These are phyloP conservation scores for Cynopterus brachyotis DNA, from an alignment of 2,113 vertebrate genomes.

Conservation along the genomic window DNA sequence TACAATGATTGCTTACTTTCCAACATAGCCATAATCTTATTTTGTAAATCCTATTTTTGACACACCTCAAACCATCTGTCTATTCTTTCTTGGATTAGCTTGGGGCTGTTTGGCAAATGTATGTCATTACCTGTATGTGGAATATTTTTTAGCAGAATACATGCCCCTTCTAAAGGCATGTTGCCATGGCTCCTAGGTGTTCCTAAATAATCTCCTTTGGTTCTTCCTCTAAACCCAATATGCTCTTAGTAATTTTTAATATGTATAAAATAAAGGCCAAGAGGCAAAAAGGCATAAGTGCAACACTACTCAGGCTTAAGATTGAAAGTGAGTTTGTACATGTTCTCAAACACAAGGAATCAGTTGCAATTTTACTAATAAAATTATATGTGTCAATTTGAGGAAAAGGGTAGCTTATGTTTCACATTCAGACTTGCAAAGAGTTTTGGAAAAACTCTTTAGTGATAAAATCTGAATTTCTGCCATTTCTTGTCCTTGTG, in stretches of 20 bases:
- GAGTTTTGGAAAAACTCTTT: neutral
- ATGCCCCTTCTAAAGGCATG: conserved; percentile 54
- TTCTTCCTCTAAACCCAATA: conserved; percentile 34
- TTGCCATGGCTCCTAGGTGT: conserved; percentile 60
- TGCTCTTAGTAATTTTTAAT: conserved; percentile 25
- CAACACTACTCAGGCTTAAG: neutral
- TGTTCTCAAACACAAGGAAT: neutral
- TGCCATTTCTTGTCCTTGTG: neutral
- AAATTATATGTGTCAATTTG: neutral
- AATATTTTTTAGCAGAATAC: conserved; percentile 62
- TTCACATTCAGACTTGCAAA: conserved; percentile 70
- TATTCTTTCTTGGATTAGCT: conserved; percentile 67
- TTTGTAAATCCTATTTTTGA: conserved; percentile 73
- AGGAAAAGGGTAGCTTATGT: neutral
- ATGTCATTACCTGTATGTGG: conserved; percentile 64
- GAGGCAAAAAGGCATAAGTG: neutral
- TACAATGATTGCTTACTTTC: conserved; percentile 62
- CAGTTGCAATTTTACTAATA: neutral
- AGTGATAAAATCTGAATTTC: conserved; percentile 54
- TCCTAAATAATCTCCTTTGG: conserved; percentile 46
- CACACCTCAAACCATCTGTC: conserved; percentile 76
- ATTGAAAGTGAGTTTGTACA: neutral
- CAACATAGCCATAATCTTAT: conserved; percentile 64
- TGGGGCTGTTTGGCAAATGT: conserved; percentile 72
- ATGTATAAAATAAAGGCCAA: conserved; percentile 20